These are phyloP conservation scores for Eupithecia tripunctaria DNA, from an alignment of 2,888 invertebrate genomes.

Conservation along the genomic window DNA sequence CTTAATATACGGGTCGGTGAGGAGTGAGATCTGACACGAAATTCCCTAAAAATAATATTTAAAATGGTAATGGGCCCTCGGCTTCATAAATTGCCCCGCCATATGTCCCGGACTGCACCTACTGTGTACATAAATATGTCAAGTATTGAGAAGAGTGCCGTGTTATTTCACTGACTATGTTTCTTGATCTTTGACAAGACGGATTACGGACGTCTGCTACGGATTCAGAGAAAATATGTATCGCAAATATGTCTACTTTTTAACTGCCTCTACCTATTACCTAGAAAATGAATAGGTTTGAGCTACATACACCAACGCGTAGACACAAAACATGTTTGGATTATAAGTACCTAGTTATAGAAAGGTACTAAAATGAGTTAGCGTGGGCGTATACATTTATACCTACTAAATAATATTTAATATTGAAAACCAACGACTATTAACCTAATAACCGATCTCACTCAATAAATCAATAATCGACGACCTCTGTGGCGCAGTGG, in stretches of 20 bases:
- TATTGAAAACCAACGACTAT: neutral
- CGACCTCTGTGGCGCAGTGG: too few relatives aligned
- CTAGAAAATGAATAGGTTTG: neutral
- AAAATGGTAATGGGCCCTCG: slow-evolving; percentile 83
- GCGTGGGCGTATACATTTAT: neutral
- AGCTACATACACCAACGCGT: neutral
- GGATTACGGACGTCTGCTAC: slow-evolving; percentile 41
- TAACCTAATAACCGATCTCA: slow-evolving; percentile 19
- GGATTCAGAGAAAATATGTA: slow-evolving; percentile 37
- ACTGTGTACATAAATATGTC: slow-evolving; percentile 84
- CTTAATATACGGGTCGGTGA: slow-evolving; percentile 79
- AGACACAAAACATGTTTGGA: neutral
- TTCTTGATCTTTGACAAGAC: slow-evolving; percentile 66
- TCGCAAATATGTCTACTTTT: slow-evolving; percentile 33
- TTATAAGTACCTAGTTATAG: neutral
- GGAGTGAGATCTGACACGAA: slow-evolving; percentile 84
- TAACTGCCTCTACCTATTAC: slow-evolving; percentile 20
- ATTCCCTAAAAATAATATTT: slow-evolving; percentile 85
- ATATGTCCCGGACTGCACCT: slow-evolving; percentile 83
- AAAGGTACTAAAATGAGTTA: neutral
- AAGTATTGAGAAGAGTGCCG: slow-evolving; percentile 78
- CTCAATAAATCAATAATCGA: slow-evolving; percentile 28
- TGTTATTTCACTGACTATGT: slow-evolving; percentile 59
- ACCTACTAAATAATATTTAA: neutral
- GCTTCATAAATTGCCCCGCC: slow-evolving; percentile 83